phyloP scores from a whole-genome alignment of 2,888 invertebrate genomes.

The Tribolium freemani region DNA sequence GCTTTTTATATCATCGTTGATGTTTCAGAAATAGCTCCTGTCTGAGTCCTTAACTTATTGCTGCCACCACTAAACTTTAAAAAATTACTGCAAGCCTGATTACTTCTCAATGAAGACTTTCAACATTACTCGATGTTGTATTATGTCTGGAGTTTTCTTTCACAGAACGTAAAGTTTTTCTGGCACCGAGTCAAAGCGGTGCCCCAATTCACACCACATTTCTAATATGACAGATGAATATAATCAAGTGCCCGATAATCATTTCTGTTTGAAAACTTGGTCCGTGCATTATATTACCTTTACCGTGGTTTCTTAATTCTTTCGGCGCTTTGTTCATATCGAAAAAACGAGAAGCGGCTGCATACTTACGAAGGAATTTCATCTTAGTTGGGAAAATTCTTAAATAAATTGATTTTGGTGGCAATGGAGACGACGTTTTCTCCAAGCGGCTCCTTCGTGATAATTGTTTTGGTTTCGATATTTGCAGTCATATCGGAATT shows the following conservation, averaged over 20 bases:
- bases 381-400: not conserved
- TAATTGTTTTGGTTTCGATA: constrained; percentile 28
- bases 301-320: not conserved
- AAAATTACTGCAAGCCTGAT: not conserved
- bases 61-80: constrained; percentile 8
- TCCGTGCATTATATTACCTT: not conserved
- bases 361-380: not conserved
- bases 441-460: constrained; percentile 10
- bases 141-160: not conserved
- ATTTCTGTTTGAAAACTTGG: not conserved
- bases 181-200: not conserved
- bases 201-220: not conserved
- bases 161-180: not conserved
- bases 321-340: not conserved
- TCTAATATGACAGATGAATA: not conserved
- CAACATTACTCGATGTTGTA: too few species aligned
- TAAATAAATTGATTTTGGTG: constrained; percentile 1
- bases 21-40: constrained; percentile 18
- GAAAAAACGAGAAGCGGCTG: not conserved
- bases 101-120: not conserved
- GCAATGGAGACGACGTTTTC: not conserved
- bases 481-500: constrained; percentile 30
- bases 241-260: not conserved
- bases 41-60: constrained; percentile 12
- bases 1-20: constrained; percentile 11